Base-by-base conservation (phyloP, 2,888 invertebrate species). In the Macroteleia sp. region DNA sequence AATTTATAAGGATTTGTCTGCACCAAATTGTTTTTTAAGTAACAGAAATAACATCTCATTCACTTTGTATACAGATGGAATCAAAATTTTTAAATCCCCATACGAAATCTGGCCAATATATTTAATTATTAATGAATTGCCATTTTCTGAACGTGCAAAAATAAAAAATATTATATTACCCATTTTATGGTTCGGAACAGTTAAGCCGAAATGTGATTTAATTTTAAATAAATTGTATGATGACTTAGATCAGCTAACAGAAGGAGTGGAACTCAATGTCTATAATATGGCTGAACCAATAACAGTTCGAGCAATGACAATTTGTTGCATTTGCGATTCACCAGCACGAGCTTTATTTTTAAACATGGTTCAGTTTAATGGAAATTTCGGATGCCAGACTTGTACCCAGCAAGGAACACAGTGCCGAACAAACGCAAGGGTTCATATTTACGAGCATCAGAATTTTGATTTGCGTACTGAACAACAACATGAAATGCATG, bases 271-370 rank as follows among this genome's bases (percentile, higher is more conserved):
- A 57, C 17, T 41, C 9, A 14, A 41, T 17, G 28, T 56, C 9
- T n/a, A 12, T 9, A 22, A 41, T 28, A 14, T n/a, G 8, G 16
- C 1, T 9, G 56, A 41, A 17, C 56, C 56, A 25, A 41, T 25
- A 6, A 19, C 36, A 42, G 36, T 75, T 8, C 10, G 50, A 39
- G 67, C 61, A 8, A 62, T 79, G 8, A 50, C 54, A 14, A 34
- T 70, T 8, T 54, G 61, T 28, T 66, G 70, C 6, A 32, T 57
- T 10, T 32, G 50, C 14, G 70, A 80, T 46, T 32, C 74, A 3
- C 77, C 77, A 12, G 77, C 80, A 0, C 61, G 59, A 44, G 69
- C 80, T 9, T 32, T 80, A 14, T 77, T 77, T 52, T 46, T 80
- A 9, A 41, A 34, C n/a, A 61, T 78, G 46, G 56, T 36, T 20